Evolutionary conservation across 2,797 vertebrate species (phyloP), one percentile per base, ranked within the genome.

Genomic region (Sparidentex hasta): DNA sequence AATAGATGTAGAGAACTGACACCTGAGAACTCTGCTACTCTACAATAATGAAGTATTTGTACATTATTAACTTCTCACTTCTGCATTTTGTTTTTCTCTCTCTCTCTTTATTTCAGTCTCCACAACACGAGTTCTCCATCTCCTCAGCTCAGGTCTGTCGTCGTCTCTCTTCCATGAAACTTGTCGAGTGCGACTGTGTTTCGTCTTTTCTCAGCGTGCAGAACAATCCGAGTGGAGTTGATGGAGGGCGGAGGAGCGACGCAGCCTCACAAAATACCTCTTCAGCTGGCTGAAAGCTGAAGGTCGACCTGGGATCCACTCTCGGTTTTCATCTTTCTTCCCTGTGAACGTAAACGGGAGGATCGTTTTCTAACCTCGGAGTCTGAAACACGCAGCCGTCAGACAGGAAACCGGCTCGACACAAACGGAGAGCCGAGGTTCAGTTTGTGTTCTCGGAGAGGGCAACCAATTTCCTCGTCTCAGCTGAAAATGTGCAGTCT

Each of bases 401-500:
- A 57, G 43, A 63, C 71, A 69, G 69, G 69, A 84, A 82, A 79
- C 56, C 14, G 1, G n/a, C 58, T 13, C 25, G 33, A 9, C 56
- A 20, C 51, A 71, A 62, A 66, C 59, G 62, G 62, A 63, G 67
- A 41, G 63, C 7, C 0, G 51, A 70, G 61, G 56, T 21, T 43
- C n/a, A 12, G 51, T 61, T 74, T 23, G 2, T 8, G 65, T 71
- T 67, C 61, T 65, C 18, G 3, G 12, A 66, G 46, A 74, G 38
- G 44, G 46, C 41, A 1, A 74, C 71, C 71, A 75, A 74, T 75
- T 83, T 78, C 65, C 65, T 74, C 46, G 64, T 68, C 62, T 82
- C 62, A 50, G 57, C 52, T 25, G 46, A 56, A 75, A 73, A 51
- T 50, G 74, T 69, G 66, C n/a, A 20, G 54, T 21, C 59, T 63